Conservation (phyloP, 2,113 vertebrate genomes). For the Rhinopithecus roxellana region DNA sequence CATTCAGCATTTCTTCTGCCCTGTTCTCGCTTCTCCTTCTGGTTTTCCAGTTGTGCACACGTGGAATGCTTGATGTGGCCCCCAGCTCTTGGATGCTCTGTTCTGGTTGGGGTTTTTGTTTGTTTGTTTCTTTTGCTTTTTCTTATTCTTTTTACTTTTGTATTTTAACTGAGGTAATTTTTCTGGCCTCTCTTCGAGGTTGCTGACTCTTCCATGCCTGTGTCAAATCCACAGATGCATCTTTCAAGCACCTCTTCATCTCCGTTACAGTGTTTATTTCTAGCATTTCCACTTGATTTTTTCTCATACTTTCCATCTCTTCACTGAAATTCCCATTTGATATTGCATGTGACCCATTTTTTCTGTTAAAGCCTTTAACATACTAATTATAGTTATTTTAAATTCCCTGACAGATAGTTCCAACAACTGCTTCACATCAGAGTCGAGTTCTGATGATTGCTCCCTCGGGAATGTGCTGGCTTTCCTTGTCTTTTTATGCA, state of each 20-base stretch:
- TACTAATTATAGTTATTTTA: slow-evolving; percentile 16
- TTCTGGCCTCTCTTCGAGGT: not conserved
- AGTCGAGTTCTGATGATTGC: not conserved
- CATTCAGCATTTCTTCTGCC: not conserved
- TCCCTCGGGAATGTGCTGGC: not conserved
- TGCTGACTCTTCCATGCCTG: not conserved
- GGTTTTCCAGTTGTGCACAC: rapidly evolving
- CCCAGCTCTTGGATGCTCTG: not conserved
- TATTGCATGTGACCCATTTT: not conserved
- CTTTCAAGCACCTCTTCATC: not conserved
- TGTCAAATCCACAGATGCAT: not conserved
- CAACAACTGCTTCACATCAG: not conserved
- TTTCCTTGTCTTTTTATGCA: not conserved
- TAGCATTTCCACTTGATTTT: not conserved
- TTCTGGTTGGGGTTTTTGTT: not conserved
- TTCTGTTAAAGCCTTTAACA: not conserved
- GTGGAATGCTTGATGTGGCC: not conserved
- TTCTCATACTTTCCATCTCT: not conserved
- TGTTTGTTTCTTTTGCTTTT: too few species aligned
- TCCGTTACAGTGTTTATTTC: not conserved
- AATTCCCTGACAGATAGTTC: not conserved
- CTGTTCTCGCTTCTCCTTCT: too few species aligned
- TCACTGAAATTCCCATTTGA: not conserved
- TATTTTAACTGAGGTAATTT: not conserved
- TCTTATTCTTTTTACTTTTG: not conserved